These are phyloP conservation scores for Brassicogethes aeneus DNA, from an alignment of 2,888 invertebrate species.

Conservation along the genomic window DNA sequence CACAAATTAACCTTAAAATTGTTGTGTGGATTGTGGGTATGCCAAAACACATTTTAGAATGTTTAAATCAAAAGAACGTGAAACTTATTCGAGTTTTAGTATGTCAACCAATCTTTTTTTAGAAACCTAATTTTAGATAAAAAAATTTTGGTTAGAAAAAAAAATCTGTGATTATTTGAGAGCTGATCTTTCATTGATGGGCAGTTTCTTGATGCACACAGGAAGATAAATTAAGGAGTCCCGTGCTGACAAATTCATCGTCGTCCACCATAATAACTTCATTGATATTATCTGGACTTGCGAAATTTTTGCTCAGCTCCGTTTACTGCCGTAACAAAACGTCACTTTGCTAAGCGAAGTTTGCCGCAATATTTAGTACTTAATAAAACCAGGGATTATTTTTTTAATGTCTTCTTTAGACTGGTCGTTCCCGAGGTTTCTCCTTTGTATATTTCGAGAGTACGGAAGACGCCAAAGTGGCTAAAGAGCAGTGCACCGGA, in stretches of 20 bases:
- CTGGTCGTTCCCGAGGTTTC: slow-evolving; percentile 90
- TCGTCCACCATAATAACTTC: not conserved
- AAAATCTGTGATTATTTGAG: slow-evolving; percentile 28
- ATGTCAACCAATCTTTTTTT: too few relatives aligned
- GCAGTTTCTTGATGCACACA: slow-evolving; percentile 25
- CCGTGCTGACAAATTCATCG: slow-evolving; percentile 19
- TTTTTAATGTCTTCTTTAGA: slow-evolving; percentile 45
- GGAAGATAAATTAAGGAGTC: slow-evolving; percentile 21
- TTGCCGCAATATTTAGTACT: too few relatives aligned
- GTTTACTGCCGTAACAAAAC: slow-evolving; percentile 26
- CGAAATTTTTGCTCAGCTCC: slow-evolving; percentile 25
- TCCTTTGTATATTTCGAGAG: slow-evolving; percentile 91
- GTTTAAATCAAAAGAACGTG: too few relatives aligned
- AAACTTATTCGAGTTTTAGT: too few relatives aligned
- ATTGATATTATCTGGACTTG: slow-evolving; percentile 14
- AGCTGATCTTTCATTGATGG: slow-evolving; percentile 15
- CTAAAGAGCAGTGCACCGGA: slow-evolving; percentile 89
- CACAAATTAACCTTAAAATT: too few relatives aligned
- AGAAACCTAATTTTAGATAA: too few relatives aligned
- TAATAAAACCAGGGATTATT: too few relatives aligned
- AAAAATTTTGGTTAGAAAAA: too few relatives aligned
- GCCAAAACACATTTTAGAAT: too few relatives aligned
- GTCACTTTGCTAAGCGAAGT: too few relatives aligned
- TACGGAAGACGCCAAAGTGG: slow-evolving; percentile 81
- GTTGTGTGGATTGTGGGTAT: too few relatives aligned